These are phyloP conservation scores for Plusia festucae DNA, from an alignment of 2,888 invertebrate species.

Conservation along the genomic window DNA sequence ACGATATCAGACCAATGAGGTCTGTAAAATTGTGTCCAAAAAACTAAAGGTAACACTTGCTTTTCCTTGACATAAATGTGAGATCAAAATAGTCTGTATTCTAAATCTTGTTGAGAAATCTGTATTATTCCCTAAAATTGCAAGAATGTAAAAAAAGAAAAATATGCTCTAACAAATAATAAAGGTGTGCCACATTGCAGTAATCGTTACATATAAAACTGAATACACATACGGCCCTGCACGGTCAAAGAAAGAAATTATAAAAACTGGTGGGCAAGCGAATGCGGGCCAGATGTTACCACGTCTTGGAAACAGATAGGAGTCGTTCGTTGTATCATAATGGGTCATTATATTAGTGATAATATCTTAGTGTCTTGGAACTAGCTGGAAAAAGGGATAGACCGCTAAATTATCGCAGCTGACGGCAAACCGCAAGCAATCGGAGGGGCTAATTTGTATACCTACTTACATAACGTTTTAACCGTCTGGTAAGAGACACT, in stretches of 20 bases:
- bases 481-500: constrained; percentile 9
- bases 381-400: constrained; percentile 44
- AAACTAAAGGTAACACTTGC: too few relatives aligned
- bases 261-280: constrained; percentile 18
- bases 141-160: too few relatives aligned
- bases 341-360: constrained; percentile 52
- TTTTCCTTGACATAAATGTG: too few relatives aligned
- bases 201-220: neutral
- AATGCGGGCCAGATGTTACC: constrained; percentile 61
- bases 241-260: constrained; percentile 38
- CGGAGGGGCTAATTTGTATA: constrained; percentile 36
- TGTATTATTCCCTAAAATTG: too few relatives aligned
- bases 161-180: neutral
- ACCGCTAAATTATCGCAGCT: constrained; percentile 56
- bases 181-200: neutral
- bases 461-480: constrained; percentile 7
- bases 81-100: too few relatives aligned
- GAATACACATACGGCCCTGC: constrained; percentile 38
- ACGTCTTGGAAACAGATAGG: constrained; percentile 28
- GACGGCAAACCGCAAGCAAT: constrained; percentile 43
- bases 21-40: too few relatives aligned
- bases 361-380: constrained; percentile 52
- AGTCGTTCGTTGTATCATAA: constrained; percentile 47
- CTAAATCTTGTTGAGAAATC: too few relatives aligned
- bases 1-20: too few relatives aligned